Conservation (phyloP, 2,113 vertebrate species). For the Gavialis gangeticus region DNA sequence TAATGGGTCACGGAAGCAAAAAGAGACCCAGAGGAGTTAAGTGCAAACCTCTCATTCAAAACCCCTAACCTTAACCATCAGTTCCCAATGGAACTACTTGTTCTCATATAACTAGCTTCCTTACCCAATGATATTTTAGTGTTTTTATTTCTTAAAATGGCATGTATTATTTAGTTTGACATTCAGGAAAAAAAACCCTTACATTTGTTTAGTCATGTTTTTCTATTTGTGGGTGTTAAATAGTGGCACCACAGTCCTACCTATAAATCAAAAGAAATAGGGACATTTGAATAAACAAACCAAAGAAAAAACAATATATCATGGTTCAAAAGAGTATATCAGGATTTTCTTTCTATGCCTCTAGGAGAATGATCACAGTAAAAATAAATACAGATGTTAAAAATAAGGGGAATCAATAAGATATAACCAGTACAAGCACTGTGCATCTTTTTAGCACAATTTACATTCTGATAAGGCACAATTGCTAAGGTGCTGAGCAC, state of each 20-base stretch:
- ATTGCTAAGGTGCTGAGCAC: background rate
- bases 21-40: slow-evolving; percentile 29
- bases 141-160: slow-evolving; percentile 27
- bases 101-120: slow-evolving; percentile 24
- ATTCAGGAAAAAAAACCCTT: background rate
- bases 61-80: background rate
- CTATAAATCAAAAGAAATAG: slow-evolving; percentile 23
- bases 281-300: slow-evolving; percentile 31
- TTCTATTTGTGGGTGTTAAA: slow-evolving; percentile 10
- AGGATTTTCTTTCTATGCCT: slow-evolving; percentile 4
- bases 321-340: slow-evolving; percentile 51
- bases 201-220: slow-evolving; percentile 1
- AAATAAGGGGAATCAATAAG: slow-evolving; percentile 32
- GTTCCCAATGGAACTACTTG: slow-evolving; percentile 28
- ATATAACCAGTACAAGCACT: slow-evolving; percentile 12
- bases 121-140: background rate
- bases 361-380: slow-evolving; percentile 23
- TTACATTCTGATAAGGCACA: slow-evolving; percentile 13
- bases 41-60: background rate
- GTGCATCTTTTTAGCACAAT: slow-evolving; percentile 53
- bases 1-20: slow-evolving; percentile 23
- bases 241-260: background rate
- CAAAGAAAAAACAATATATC: slow-evolving; percentile 5
- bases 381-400: slow-evolving; percentile 66
- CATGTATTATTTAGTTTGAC: background rate